Evolutionary conservation across 2,888 invertebrate species (phyloP).

Genomic region (Diachrysia chrysitis): DNA sequence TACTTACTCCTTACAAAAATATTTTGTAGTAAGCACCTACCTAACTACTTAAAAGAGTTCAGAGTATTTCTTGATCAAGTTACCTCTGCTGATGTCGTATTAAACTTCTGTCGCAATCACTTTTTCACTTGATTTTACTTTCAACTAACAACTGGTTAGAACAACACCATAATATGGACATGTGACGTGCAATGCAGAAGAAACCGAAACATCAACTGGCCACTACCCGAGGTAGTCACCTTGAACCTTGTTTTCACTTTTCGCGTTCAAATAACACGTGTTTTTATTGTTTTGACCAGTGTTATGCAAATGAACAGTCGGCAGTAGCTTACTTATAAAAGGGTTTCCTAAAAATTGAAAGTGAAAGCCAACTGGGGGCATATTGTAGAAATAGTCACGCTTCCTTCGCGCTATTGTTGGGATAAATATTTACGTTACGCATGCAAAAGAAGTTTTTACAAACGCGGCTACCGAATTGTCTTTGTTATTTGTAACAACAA

Average conservation of each 20-base stretch:
- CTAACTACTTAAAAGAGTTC: too few species aligned
- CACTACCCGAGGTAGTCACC: conserved; percentile 68
- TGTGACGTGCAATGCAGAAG: conserved; percentile 78
- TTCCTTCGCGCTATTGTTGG: conserved; percentile 78
- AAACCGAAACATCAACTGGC: conserved; percentile 81
- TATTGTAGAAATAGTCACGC: conserved; percentile 81
- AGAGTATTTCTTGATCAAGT: background rate
- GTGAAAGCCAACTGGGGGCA: conserved; percentile 86
- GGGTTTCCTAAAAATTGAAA: conserved; percentile 84
- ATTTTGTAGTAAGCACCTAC: background rate
- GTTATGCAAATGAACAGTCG: conserved; percentile 84
- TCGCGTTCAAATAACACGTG: conserved; percentile 79
- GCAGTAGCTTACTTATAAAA: conserved; percentile 83
- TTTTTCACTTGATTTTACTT: conserved; percentile 30
- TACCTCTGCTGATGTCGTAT: conserved; percentile 18
- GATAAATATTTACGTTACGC: conserved; percentile 86
- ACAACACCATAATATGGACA: conserved; percentile 43
- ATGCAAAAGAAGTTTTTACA: conserved; percentile 88
- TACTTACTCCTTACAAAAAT: background rate
- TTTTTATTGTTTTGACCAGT: conserved; percentile 81
- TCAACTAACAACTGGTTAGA: conserved; percentile 24
- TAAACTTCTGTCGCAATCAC: conserved; percentile 5
- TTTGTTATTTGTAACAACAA: conserved; percentile 85
- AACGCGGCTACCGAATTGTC: conserved; percentile 83
- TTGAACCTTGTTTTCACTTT: conserved; percentile 87